Base-by-base conservation (phyloP, 1,140 invertebrate genomes). In the Sitodiplosis mosellana region DNA sequence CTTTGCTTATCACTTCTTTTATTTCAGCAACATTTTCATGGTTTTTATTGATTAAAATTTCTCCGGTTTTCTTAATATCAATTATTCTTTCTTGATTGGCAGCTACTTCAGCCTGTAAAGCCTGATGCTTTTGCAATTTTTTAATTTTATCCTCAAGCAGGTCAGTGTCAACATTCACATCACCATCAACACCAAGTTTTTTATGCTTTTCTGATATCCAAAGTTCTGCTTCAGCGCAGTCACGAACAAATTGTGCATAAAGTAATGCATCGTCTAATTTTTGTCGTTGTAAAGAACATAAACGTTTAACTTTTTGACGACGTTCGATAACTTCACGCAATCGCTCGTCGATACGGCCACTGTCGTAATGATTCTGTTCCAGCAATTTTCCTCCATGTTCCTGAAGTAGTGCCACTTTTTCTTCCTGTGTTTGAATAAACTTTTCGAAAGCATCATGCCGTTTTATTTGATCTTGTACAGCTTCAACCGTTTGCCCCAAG, bases 101-200 rank as follows among this genome's bases (percentile, higher is more conserved):
- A 0, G 80, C 71, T 34, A 98, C 70, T 66, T 98, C 93, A 1
- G 91, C 90, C 61, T 96, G 85, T 69, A 98, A 96, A 0, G 92
- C 90, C 68, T 97, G 93, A 65, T 97, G 91, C 62, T 95, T 95
- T 65, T 97, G 89, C n/a, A 97, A 68, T 59, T 91, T 89, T 68
- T 93, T 94, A 58, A 97, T 87, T 61, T 89, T 89, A 48, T 87
- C 83, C 56, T 88, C 84, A 4, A 89, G 64, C 59, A 74, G 81
- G 11, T 73, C 79, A 5, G 81, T 79, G 59, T 87, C 81, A 0
- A 75, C 76, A 53, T 74, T 68, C 52, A 75, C 56, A 58, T 72
- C 67, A 14, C 69, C 67, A 60, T 88, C 83, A 0, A 79, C 75
- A 54, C 87, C 78, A 3, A 93, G 65, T 59, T 88, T 87, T 61